phyloP scores from a whole-genome alignment of 2,113 vertebrate genomes.

The Cynocephalus volans region DNA sequence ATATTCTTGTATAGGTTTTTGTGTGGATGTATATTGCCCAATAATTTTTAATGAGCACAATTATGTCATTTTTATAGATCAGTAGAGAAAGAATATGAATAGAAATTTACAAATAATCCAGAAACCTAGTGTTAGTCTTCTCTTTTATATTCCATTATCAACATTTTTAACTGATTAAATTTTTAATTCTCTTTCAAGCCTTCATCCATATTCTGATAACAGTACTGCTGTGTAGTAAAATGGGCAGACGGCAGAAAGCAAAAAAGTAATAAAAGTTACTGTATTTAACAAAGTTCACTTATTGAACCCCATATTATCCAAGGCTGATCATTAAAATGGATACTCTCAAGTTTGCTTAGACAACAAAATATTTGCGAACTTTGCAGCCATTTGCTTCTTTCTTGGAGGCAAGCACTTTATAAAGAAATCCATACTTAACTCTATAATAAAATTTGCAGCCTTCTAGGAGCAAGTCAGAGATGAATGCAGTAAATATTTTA shows the following conservation, averaged over 20 bases:
- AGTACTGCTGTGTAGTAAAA: background rate
- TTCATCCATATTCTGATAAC: background rate
- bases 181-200: background rate
- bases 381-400: background rate
- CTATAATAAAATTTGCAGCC: background rate
- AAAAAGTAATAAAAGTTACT: background rate
- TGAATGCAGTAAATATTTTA: background rate
- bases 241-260: background rate
- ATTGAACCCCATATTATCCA: background rate
- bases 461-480: background rate
- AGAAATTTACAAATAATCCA: conserved; percentile 8
- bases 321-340: background rate
- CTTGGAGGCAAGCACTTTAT: background rate
- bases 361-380: background rate
- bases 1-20: background rate
- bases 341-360: background rate
- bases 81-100: background rate
- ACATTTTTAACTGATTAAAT: conserved; percentile 30
- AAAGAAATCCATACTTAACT: background rate
- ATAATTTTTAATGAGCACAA: conserved; percentile 61
- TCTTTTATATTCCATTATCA: conserved; percentile 2
- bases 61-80: background rate
- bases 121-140: background rate
- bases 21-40: background rate
- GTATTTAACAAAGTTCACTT: background rate